Percentiles rank a stretch among this genome's conserved stretches.
phyloP scores from a whole-genome alignment of 2,888 invertebrate species.

The Chromoteleia sp. region DNA sequence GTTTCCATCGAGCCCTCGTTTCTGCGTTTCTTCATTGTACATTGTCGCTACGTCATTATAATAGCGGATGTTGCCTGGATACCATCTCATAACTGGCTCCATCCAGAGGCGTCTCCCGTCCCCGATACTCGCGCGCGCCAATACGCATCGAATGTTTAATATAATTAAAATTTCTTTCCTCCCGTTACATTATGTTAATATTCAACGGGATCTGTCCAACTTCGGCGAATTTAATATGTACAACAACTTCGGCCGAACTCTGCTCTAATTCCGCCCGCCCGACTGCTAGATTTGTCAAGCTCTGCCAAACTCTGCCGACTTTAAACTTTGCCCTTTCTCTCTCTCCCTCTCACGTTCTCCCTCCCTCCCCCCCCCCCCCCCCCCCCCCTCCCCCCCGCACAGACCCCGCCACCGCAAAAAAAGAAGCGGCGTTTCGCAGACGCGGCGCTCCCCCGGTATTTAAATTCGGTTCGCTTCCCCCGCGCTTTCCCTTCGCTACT shows the following conservation, averaged over 20 bases:
- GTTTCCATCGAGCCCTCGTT: slow-evolving; percentile 48
- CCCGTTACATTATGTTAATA: slow-evolving; percentile 64
- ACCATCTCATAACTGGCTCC: slow-evolving; percentile 62
- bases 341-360: not conserved
- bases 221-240: slow-evolving; percentile 49
- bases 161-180: slow-evolving; percentile 60
- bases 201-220: slow-evolving; percentile 47
- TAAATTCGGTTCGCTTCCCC: too few relatives aligned
- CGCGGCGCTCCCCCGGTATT: too few relatives aligned
- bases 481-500: too few relatives aligned
- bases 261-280: slow-evolving; percentile 39
- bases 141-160: slow-evolving; percentile 61
- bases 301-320: slow-evolving; percentile 50
- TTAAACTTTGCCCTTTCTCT: slow-evolving; percentile 36
- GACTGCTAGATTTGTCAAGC: slow-evolving; percentile 57
- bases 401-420: too few relatives aligned
- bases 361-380: not conserved
- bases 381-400: not conserved
- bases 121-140: slow-evolving; percentile 45
- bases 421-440: too few relatives aligned
- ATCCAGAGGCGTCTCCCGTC: slow-evolving; percentile 45
- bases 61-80: slow-evolving; percentile 67
- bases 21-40: slow-evolving; percentile 61
- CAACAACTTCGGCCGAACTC: slow-evolving; percentile 50
- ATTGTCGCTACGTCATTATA: slow-evolving; percentile 62